phyloP scores from a whole-genome alignment of 2,113 vertebrate genomes.

The Menura novaehollandiae region DNA sequence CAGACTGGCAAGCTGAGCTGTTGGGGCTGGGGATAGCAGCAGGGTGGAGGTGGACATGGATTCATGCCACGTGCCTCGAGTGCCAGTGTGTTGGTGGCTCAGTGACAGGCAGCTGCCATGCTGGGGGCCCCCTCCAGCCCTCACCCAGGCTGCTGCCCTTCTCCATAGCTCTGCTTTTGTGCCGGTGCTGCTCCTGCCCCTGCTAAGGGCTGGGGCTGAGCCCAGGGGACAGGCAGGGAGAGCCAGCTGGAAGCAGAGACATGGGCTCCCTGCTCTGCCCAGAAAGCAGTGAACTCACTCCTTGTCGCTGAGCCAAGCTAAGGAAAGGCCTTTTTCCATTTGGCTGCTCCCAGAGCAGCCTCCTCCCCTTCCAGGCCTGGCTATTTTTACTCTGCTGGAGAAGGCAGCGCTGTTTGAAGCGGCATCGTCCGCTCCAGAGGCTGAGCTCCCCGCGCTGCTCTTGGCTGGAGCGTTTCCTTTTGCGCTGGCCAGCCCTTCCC shows the following conservation, averaged over 20 bases:
- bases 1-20: neutral
- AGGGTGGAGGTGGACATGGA: neutral
- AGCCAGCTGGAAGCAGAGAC: neutral
- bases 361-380: constrained; percentile 1
- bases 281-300: constrained; percentile 7
- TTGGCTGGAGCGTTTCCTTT: neutral
- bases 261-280: neutral
- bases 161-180: neutral
- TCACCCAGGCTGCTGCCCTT: neutral
- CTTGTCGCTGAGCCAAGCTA: constrained; percentile 3
- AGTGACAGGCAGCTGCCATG: neutral
- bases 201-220: neutral
- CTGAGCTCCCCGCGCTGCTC: neutral
- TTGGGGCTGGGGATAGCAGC: neutral
- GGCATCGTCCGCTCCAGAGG: neutral
- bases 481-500: neutral
- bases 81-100: rapidly evolving
- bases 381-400: constrained; percentile 47
- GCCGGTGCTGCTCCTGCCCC: neutral
- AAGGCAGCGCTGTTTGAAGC: neutral
- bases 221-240: neutral
- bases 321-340: constrained; percentile 38
- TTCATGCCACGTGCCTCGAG: rapidly evolving
- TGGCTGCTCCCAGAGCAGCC: neutral
- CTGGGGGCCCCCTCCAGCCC: neutral